Base-by-base conservation (phyloP, 2,113 vertebrate genomes). In the Turnix velox region DNA sequence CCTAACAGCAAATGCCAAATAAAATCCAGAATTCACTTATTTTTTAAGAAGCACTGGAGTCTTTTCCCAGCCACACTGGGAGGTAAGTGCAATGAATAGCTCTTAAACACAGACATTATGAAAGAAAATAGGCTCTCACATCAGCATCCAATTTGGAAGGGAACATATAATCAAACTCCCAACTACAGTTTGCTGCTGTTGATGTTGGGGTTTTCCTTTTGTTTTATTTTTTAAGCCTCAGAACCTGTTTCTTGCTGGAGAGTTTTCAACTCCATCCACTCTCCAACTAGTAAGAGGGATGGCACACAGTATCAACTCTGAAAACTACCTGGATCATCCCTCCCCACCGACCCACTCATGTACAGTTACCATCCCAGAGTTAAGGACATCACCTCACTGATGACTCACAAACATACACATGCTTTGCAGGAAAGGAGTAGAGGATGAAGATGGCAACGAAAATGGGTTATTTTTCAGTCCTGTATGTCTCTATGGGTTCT, bases 51-150 rank as follows among this genome's bases (percentile, higher is more conserved):
- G 59, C 23, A 46, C 16, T 43, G 30, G 30, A 76, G 28, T 15
- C 17, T 91, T 91, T 91, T 75, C 42, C 65, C 54, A 84, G 54
- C 61, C 62, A 79, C 54, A 54, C 10, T 78, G 33, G 52, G 57
- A 92, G 14, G 77, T 16, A 82, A 58, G 35, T 73, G 39, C 20
- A 27, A 84, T 69, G 54, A 87, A 68, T 9, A 78, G 13, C 58
- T 73, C 62, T 80, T 65, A 79, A 90, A 92, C 5, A 73, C 48
- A 75, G 0, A 1, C 22, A 40, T 73, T 66, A 43, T 25, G 27
- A 83, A 91, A 68, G 30, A 82, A 91, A 92, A 84, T 16, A 68
- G 42, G 20, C n/a, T 92, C n/a, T 45, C 49, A 42, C 52, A 93
- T 84, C n/a, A 74, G 43, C 43, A 72, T 84, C 42, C 37, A 42